Base-by-base conservation (phyloP, 2,113 vertebrate genomes). In the Ceyx melanurus region DNA sequence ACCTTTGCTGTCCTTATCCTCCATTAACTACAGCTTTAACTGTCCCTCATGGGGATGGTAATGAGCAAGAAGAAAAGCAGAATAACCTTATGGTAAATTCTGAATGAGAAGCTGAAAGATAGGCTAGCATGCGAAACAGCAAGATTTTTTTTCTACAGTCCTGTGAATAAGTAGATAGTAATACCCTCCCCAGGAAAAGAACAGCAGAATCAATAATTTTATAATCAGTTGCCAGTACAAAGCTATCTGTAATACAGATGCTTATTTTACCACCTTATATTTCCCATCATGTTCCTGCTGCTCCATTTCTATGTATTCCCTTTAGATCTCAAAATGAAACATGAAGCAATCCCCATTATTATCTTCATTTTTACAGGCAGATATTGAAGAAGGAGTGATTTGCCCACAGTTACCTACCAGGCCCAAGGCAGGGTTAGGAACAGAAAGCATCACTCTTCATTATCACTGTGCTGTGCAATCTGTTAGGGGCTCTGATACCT, bases 1-100 rank as follows among this genome's bases (percentile, higher is more conserved):
- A 97, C 87, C 95, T 97, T 95, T 96, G 94, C 95, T 97, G 95
- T 97, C 96, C 88, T 97, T 92, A 94, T 90, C 95, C 94, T 95
- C 96, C 89, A 95, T 92, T 97, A 97, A 96, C 90, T 96, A 96
- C 94, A 96, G 89, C 94, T 95, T 97, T 96, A 95, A 95, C 92
- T 92, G 90, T 93, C 91, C 86, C 93, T 97, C 89, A 42, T 61
- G 82, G 82, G 93, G 93, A 79, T 85, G 88, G 88, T 90, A 78
- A 96, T 48, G 53, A 93, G 91, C 68, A 94, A 95, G 83, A 95
- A 89, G 67, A 77, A 93, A 96, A 67, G 73, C 81, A 82, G 87
- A 92, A 97, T 88, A 94, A 75, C 88, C 85, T 65, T 25, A 82
- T 23, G 50, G 79, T 83, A 95, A 95, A 94, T 93, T 95, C 91